phyloP scores from a whole-genome alignment of 2,888 invertebrate genomes.

The Dasypolia templi region DNA sequence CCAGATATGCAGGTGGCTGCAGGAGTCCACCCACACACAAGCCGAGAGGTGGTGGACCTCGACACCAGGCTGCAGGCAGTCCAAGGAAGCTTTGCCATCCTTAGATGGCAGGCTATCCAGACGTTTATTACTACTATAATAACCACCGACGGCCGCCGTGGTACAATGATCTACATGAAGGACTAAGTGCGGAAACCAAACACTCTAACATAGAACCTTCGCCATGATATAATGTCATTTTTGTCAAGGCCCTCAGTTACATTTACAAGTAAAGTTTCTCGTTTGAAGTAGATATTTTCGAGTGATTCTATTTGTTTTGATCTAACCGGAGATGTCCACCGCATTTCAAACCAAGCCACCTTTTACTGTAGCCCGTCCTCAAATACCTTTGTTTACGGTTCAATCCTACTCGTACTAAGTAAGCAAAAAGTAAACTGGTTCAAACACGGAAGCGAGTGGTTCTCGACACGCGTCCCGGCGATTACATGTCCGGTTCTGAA shows the following conservation, averaged over 20 bases:
- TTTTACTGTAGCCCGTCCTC: background rate
- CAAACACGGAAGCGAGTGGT: conserved; percentile 37
- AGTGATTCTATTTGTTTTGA: background rate
- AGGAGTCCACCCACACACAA: too few species aligned
- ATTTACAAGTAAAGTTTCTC: background rate
- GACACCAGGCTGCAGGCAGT: too few species aligned
- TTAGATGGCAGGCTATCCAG: too few species aligned
- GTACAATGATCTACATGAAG: too few species aligned
- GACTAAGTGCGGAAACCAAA: too few species aligned
- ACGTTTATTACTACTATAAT: too few species aligned
- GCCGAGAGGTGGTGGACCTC: too few species aligned
- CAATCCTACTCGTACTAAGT: conserved; percentile 9
- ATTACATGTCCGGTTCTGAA: conserved; percentile 41
- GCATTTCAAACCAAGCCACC: background rate
- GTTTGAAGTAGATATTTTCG: background rate
- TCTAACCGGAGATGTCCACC: background rate
- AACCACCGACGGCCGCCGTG: too few species aligned
- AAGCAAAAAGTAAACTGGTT: conserved; percentile 31
- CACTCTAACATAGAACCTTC: too few species aligned
- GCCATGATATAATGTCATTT: background rate
- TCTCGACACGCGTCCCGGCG: conserved; percentile 20
- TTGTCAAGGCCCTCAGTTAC: background rate
- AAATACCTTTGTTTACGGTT: conserved; percentile 8
- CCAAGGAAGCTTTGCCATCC: too few species aligned
- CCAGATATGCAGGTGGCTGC: too few species aligned